phyloP scores from a whole-genome alignment of 92 coral and sea anemone genomes.

The Palythoa heliodiscus region DNA sequence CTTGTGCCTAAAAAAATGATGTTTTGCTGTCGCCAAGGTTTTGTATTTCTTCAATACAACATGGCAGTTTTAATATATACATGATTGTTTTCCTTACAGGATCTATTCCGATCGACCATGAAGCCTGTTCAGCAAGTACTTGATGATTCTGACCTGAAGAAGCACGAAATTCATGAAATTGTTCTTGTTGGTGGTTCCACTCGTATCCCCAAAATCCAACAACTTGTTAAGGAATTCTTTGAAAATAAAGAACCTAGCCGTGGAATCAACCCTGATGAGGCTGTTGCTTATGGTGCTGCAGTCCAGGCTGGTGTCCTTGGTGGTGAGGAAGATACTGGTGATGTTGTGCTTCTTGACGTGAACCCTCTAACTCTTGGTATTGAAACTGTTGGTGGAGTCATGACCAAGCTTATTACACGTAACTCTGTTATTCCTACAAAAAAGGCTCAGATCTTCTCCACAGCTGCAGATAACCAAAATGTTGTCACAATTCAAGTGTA shows the following conservation, averaged over 20 bases:
- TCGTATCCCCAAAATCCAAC: constrained; percentile 95
- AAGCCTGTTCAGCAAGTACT: constrained; percentile 89
- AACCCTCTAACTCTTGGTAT: constrained; percentile 97
- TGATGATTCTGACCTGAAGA: constrained; percentile 84
- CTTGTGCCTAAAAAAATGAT: too few species aligned
- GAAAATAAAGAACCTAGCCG: constrained; percentile 97
- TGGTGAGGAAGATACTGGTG: constrained; percentile 98
- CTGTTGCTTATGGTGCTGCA: constrained; percentile 99
- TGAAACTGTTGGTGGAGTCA: constrained; percentile 99
- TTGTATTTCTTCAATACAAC: too few species aligned
- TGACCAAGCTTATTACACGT: constrained; percentile 95
- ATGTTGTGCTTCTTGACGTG: constrained; percentile 95
- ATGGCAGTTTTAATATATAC: too few species aligned
- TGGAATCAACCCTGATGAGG: constrained; percentile 99
- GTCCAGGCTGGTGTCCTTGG: constrained; percentile 99
- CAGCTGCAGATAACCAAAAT: constrained; percentile 99
- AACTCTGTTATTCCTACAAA: constrained; percentile 99
- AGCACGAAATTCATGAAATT: constrained; percentile 91
- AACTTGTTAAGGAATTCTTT: constrained; percentile 88
- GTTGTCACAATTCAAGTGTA: constrained; percentile 98
- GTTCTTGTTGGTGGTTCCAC: constrained; percentile 99
- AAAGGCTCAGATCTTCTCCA: constrained; percentile 97
- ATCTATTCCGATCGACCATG: constrained; percentile 84
- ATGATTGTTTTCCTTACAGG: constrained; percentile 41
- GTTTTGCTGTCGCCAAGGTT: too few species aligned